phyloP scores from a whole-genome alignment of 2,113 vertebrate species.

The Dryoscopus gambensis region DNA sequence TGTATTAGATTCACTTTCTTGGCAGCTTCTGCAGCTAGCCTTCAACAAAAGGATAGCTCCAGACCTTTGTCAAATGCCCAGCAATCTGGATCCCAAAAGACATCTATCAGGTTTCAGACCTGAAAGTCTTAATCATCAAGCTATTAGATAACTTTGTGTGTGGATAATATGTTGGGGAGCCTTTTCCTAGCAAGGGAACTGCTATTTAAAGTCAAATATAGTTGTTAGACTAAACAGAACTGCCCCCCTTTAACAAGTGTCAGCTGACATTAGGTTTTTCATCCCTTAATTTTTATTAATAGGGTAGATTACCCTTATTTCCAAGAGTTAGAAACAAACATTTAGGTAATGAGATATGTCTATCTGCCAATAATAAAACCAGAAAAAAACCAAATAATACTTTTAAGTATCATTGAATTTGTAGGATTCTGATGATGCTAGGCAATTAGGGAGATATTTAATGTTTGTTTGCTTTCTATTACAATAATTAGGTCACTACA shows the following conservation, averaged over 20 bases:
- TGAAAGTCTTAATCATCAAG: not conserved
- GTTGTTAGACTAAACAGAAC: not conserved
- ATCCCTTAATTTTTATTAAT: not conserved
- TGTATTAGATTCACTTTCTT: conserved; percentile 28
- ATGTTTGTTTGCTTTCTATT: not conserved
- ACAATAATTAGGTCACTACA: not conserved
- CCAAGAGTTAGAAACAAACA: not conserved
- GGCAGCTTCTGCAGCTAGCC: conserved; percentile 19
- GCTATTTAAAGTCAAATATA: not conserved
- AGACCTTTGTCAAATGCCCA: not conserved
- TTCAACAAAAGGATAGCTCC: not conserved
- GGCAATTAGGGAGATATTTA: not conserved
- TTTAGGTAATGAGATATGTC: not conserved
- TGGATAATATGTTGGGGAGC: not conserved
- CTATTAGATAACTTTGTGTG: not conserved
- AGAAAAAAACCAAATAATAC: not conserved
- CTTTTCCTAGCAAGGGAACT: not conserved
- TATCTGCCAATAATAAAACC: not conserved
- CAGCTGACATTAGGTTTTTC: not conserved
- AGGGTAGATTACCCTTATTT: not conserved
- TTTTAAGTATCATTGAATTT: not conserved
- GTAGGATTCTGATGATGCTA: not conserved
- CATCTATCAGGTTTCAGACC: not conserved
- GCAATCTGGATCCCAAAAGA: not conserved
- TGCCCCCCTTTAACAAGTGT: not conserved